These are phyloP conservation scores for Apodemia mormo DNA, from an alignment of 2,888 invertebrate genomes.

Conservation along the genomic window DNA sequence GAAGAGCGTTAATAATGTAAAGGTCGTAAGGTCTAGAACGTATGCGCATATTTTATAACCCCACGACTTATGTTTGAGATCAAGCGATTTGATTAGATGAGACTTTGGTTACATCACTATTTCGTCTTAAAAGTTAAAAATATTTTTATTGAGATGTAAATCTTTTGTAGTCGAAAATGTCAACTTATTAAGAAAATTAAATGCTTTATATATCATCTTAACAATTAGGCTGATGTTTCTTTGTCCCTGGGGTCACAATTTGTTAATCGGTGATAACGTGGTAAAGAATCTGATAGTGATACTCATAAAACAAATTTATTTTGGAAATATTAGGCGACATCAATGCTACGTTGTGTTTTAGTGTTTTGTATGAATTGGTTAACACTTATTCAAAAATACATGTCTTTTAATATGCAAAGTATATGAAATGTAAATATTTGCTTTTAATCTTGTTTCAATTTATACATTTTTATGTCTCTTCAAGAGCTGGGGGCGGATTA, in stretches of 20 bases:
- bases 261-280: no score
- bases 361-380: no score
- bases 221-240: neutral
- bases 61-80: slow-evolving; percentile 10
- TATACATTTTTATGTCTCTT: no score
- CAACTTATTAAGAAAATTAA: neutral
- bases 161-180: neutral
- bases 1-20: slow-evolving; percentile 2
- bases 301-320: no score
- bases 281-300: no score
- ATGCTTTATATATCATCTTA: neutral
- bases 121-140: slow-evolving; percentile 2
- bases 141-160: neutral
- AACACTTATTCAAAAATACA: no score
- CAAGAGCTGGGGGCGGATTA: no score
- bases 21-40: slow-evolving; percentile 8
- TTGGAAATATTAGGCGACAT: no score
- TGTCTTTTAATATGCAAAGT: no score
- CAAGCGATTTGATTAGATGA: slow-evolving; percentile 13
- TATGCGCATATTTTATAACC: slow-evolving; percentile 17
- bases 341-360: no score
- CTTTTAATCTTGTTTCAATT: no score
- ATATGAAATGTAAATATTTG: no score
- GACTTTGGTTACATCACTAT: slow-evolving; percentile 15
- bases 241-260: neutral